phyloP scores from a whole-genome alignment of 2,113 vertebrate genomes.

The Daboia siamensis region DNA sequence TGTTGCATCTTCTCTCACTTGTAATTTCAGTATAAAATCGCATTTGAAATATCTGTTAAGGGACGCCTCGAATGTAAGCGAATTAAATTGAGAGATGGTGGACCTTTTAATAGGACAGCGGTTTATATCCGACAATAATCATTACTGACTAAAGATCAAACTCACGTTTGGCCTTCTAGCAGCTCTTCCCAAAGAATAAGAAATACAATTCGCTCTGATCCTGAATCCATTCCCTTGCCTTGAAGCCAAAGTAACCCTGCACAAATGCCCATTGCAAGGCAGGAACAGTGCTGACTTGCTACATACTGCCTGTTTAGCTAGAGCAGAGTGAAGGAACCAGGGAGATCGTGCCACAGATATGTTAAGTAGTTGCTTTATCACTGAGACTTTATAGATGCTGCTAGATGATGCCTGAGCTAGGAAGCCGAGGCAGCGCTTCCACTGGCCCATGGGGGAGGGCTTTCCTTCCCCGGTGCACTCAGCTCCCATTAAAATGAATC shows the following conservation, averaged over 20 bases:
- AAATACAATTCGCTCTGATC: background rate
- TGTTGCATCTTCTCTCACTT: background rate
- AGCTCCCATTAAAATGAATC: background rate
- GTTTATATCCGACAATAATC: background rate
- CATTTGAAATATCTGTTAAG: background rate
- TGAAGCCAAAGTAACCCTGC: background rate
- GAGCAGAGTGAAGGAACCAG: background rate
- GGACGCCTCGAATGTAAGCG: background rate
- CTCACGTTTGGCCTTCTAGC: background rate
- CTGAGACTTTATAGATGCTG: background rate
- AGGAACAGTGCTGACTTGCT: background rate
- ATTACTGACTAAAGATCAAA: background rate
- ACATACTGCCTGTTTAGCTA: background rate
- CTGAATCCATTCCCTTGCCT: background rate
- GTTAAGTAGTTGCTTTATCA: background rate
- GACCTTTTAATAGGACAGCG: background rate
- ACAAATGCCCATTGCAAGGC: background rate
- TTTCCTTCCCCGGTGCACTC: background rate
- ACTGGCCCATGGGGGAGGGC: background rate
- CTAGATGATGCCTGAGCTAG: conserved; percentile 10
- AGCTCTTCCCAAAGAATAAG: background rate
- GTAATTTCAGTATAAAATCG: background rate
- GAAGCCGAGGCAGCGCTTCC: background rate
- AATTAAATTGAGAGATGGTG: background rate
- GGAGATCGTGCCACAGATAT: background rate